Evolutionary conservation across 2,888 invertebrate species (phyloP).

Genomic region (Sinopyrophorus schimmeli): DNA sequence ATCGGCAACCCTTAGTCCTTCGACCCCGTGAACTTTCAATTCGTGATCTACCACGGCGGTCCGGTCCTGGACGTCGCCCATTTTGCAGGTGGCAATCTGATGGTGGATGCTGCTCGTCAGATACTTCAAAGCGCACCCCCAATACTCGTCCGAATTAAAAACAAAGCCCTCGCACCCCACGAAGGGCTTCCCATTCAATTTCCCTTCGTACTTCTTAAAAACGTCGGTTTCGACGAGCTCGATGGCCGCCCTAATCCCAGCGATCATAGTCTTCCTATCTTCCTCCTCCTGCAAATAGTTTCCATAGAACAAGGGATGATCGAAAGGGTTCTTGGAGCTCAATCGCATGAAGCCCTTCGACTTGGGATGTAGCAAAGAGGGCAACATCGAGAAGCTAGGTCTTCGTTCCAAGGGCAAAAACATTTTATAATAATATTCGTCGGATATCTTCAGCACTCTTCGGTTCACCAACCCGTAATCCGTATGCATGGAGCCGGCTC

Average conservation of each 20-base stretch:
- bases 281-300: slow-evolving; percentile 64
- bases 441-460: slow-evolving; percentile 55
- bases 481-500: slow-evolving; percentile 64
- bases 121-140: slow-evolving; percentile 66
- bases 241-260: slow-evolving; percentile 63
- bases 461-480: slow-evolving; percentile 58
- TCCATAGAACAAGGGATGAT: slow-evolving; percentile 63
- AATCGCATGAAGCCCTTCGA: slow-evolving; percentile 64
- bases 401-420: slow-evolving; percentile 48
- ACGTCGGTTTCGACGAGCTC: slow-evolving; percentile 62
- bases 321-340: slow-evolving; percentile 58
- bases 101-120: slow-evolving; percentile 42
- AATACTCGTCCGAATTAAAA: slow-evolving; percentile 68
- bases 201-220: slow-evolving; percentile 62
- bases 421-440: slow-evolving; percentile 47
- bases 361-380: slow-evolving; percentile 63
- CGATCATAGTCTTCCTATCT: slow-evolving; percentile 66
- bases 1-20: slow-evolving; percentile 66
- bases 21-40: slow-evolving; percentile 64
- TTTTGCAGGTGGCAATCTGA: slow-evolving; percentile 65
- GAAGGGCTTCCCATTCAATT: slow-evolving; percentile 40
- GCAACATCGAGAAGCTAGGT: slow-evolving; percentile 57
- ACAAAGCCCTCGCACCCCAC: slow-evolving; percentile 58
- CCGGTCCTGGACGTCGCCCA: slow-evolving; percentile 68
- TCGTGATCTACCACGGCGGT: slow-evolving; percentile 67